Evolutionary conservation across 2,113 vertebrate genomes (phyloP), one percentile per base, ranked within the genome.

Genomic region (Tragulus kanchil): DNA sequence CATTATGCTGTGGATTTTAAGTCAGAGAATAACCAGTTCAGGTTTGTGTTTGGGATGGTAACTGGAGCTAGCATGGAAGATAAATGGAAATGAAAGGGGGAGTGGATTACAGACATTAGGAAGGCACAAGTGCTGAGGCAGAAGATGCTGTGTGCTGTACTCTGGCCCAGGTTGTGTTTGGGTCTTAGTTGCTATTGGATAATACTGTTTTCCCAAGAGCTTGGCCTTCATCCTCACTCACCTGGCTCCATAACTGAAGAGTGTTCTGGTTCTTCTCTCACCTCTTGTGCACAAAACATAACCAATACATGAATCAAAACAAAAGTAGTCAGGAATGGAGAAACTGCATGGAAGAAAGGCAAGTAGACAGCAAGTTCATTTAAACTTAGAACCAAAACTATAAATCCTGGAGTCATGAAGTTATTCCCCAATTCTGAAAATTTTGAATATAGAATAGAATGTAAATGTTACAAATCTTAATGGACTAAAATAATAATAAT

Each of bases 321-420:
- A 85, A 48, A 96, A 90, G 45, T 82, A 45, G 31, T 50, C 8
- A 42, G 62, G 4, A 89, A 84, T 86, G 31, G 26, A 83, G 61
- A 81, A 77, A 10, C 11, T 50, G 17, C 25, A 0, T 78, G 17
- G 31, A 31, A 62, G 75, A 77, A 64, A 85, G 14, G 36, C 42
- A 65, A 48, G 48, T 45, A 17, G 83, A 42, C 21, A 86, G 65
- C 78, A 92, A 78, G 86, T 65, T 15, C n/a, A 71, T 10, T 86
- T 65, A 64, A 59, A 93, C 1, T 61, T 83, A 56, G 64, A 83
- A 45, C 12, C 4, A 26, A 50, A 58, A 21, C 36, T 79, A 36
- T 23, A 79, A 64, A 62, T 28, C 50, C 50, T 75, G 26, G 64
- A 79, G 16, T 87, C 42, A 26, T 3, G 26, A 5, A 85, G 21